Conservation (phyloP, 2,888 invertebrate genomes). For the Diogma glabrata region DNA sequence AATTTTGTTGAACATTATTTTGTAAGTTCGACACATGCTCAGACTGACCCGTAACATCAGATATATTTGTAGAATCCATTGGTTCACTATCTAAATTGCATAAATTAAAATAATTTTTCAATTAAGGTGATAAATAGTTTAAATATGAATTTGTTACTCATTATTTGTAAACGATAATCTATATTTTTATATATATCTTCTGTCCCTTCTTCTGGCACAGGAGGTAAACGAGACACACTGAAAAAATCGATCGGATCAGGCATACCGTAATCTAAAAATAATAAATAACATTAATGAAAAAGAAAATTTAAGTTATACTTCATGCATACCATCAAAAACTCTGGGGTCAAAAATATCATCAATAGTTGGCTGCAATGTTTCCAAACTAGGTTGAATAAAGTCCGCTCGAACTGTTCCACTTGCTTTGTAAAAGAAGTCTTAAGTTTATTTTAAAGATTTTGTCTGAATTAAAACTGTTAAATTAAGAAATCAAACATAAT, state of each 20-base stretch:
- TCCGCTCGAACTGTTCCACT: constrained; percentile 82
- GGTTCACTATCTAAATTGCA: constrained; percentile 25
- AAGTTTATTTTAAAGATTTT: neutral
- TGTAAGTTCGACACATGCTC: no score
- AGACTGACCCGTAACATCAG: constrained; percentile 27
- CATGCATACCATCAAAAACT: neutral
- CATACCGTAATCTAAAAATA: constrained; percentile 5
- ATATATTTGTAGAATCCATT: constrained; percentile 29
- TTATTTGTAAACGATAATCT: constrained; percentile 1
- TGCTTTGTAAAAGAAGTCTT: constrained; percentile 24
- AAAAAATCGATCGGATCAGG: constrained; percentile 19
- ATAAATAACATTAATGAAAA: constrained; percentile 4
- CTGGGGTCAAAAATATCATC: constrained; percentile 82
- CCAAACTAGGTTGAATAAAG: constrained; percentile 96
- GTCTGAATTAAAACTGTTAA: neutral
- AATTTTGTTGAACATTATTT: constrained; percentile 9
- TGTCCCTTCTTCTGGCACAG: constrained; percentile 48
- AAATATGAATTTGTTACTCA: no score
- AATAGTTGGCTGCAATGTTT: constrained; percentile 91
- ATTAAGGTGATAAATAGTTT: no score
- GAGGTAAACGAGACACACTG: constrained; percentile 38
- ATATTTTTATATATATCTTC: constrained; percentile 43
- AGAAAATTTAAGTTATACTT: neutral
- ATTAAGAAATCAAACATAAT: constrained; percentile 19
- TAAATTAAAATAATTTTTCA: no score